Evolutionary conservation across 2,113 vertebrate species (phyloP).

Genomic region (Crocuta crocuta): DNA sequence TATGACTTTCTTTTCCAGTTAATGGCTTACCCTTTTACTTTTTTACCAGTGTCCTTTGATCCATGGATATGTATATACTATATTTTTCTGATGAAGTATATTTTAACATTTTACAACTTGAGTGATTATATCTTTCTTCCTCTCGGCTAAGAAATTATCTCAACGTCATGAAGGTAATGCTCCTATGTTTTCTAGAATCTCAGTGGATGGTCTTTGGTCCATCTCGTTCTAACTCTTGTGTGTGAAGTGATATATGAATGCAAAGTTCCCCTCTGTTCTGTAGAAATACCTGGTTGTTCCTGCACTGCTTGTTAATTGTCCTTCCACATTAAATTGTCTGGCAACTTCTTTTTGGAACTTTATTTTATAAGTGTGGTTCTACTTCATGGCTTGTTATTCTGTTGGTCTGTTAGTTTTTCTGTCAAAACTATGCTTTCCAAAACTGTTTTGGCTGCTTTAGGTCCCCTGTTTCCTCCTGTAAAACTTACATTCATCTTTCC

Average conservation of each 20-base stretch:
- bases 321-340: neutral
- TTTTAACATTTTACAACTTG: neutral
- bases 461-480: neutral
- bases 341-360: neutral
- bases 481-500: neutral
- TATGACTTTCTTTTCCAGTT: neutral
- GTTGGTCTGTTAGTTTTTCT: neutral
- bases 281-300: neutral
- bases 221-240: neutral
- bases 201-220: neutral
- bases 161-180: neutral
- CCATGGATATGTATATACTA: neutral
- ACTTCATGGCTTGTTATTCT: too few species aligned
- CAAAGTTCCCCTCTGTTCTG: neutral
- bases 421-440: neutral
- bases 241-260: neutral
- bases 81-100: neutral
- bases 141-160: neutral
- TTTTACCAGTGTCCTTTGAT: neutral
- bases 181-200: neutral
- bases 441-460: neutral
- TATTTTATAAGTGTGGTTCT: neutral
- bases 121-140: neutral
- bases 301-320: neutral
- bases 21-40: neutral